Percentiles rank a stretch among this genome's conserved stretches.
These are phyloP conservation scores for Mizuhopecten yessoensis DNA, from an alignment of 1,140 invertebrate species.

Conservation along the genomic window DNA sequence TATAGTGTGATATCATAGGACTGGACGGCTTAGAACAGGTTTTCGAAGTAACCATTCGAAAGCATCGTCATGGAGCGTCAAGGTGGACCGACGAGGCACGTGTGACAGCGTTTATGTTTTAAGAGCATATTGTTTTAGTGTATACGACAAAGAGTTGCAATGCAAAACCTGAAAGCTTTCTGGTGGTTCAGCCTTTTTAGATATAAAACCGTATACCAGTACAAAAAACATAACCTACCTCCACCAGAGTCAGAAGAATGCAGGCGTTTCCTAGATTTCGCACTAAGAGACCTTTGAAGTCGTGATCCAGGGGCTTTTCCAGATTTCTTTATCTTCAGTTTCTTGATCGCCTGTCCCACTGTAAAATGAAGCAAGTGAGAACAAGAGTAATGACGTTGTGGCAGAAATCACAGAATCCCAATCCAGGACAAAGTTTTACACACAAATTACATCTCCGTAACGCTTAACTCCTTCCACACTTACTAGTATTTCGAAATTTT, in stretches of 20 bases:
- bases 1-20: neutral
- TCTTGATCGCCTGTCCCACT: conserved; percentile 36
- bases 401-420: conserved; percentile 25
- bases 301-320: conserved; percentile 27
- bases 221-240: neutral
- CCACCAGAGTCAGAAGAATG: neutral
- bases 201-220: neutral
- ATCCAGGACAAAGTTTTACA: neutral
- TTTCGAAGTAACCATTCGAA: too few relatives aligned
- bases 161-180: too few relatives aligned
- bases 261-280: conserved; percentile 3
- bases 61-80: neutral
- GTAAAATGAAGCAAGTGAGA: conserved; percentile 24
- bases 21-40: neutral
- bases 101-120: neutral
- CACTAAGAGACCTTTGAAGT: conserved; percentile 33
- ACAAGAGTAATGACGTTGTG: conserved; percentile 10
- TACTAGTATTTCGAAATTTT: conserved; percentile 39
- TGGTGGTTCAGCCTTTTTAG: too few relatives aligned
- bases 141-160: neutral
- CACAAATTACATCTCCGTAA: conserved; percentile 18
- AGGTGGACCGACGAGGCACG: neutral
- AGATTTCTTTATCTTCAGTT: conserved; percentile 24
- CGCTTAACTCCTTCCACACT: neutral
- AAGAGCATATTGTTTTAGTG: neutral